A percentile compares a stretch with the other conserved stretches of the same genome.
Conservation (phyloP, 2,797 vertebrate genomes). For the Bufotes viridis region DNA sequence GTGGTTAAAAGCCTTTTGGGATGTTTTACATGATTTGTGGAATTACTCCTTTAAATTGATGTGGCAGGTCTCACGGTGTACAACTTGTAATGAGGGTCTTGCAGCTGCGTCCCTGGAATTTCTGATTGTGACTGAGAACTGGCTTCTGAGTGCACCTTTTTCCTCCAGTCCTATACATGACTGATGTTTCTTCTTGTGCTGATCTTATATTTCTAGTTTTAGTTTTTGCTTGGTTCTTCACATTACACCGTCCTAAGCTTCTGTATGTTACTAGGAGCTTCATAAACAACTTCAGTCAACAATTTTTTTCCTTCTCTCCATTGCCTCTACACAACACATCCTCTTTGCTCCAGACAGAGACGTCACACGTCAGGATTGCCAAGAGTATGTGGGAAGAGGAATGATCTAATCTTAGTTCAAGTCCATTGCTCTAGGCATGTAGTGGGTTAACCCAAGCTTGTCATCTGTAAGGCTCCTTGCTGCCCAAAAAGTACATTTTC, state of each 20-base stretch:
- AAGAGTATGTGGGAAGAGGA: slow-evolving; percentile 52
- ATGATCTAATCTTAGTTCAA: slow-evolving; percentile 24
- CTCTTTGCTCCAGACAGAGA: slow-evolving; percentile 51
- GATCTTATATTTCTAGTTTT: neutral
- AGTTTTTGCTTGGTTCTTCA: neutral
- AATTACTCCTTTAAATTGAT: neutral
- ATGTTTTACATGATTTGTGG: no score
- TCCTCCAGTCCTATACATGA: neutral
- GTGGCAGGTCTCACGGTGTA: neutral
- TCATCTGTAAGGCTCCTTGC: neutral
- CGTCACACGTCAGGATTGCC: slow-evolving; percentile 34
- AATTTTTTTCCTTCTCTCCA: slow-evolving; percentile 7
- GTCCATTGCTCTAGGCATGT: neutral
- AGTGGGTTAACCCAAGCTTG: slow-evolving; percentile 37
- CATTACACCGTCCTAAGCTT: neutral
- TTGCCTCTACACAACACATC: slow-evolving; percentile 22
- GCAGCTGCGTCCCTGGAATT: neutral
- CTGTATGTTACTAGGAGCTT: slow-evolving; percentile 25
- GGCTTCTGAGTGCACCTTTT: neutral
- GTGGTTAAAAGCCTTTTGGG: no score
- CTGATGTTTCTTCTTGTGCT: neutral
- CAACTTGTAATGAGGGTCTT: neutral
- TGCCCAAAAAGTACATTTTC: slow-evolving; percentile 33
- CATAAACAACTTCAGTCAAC: slow-evolving; percentile 44
- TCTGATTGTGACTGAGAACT: neutral